These are phyloP conservation scores for Pinctada fucata DNA, from an alignment of 2,888 invertebrate genomes.

Conservation along the genomic window DNA sequence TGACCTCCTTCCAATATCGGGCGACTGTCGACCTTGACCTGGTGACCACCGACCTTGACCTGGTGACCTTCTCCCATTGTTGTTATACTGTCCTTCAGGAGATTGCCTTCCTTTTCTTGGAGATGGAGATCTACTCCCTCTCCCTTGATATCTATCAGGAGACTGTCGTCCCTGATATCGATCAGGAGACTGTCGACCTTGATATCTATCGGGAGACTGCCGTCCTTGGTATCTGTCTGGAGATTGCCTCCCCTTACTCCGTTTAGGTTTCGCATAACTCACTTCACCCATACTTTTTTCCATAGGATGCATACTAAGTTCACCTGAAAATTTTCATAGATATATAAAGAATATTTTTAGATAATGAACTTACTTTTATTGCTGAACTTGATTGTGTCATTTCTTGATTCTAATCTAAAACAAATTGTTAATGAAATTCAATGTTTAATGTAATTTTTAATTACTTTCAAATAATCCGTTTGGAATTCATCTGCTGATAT, in stretches of 20 bases:
- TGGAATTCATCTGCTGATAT: too few species aligned
- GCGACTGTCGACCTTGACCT: conserved; percentile 4
- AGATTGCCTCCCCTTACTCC: conserved; percentile 16
- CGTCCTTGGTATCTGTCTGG: conserved; percentile 20
- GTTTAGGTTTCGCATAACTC: not conserved
- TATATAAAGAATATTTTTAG: too few species aligned
- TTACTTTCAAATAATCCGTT: too few species aligned
- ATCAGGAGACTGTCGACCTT: conserved; percentile 22
- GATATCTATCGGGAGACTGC: conserved; percentile 25
- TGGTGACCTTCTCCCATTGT: conserved; percentile 22
- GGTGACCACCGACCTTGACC: not conserved
- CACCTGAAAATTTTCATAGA: conserved; percentile 15
- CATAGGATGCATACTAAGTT: conserved; percentile 45
- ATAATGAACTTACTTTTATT: too few species aligned
- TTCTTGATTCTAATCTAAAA: too few species aligned
- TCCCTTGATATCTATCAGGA: conserved; percentile 12
- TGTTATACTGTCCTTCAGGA: not conserved
- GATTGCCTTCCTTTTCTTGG: conserved; percentile 3
- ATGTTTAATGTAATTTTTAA: too few species aligned
- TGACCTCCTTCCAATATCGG: not conserved
- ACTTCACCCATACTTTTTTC: conserved; percentile 31
- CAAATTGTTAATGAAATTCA: too few species aligned
- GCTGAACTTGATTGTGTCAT: too few species aligned
- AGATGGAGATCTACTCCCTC: conserved; percentile 18
- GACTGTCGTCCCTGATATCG: conserved; percentile 18